phyloP scores from a whole-genome alignment of 2,113 vertebrate species.

The Cyanoramphus novaezelandiae region DNA sequence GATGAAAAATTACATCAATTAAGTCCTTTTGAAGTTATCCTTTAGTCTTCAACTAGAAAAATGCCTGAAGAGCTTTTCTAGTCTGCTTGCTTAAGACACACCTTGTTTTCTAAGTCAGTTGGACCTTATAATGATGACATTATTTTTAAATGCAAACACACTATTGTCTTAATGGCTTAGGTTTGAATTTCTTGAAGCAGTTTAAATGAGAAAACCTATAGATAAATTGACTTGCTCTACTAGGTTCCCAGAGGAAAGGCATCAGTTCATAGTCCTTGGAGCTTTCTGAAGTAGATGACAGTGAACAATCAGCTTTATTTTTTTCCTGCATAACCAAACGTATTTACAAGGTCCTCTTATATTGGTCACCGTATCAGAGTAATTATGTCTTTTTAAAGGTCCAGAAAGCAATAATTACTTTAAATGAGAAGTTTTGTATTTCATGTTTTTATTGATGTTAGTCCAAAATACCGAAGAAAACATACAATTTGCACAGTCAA shows the following conservation, averaged over 20 bases:
- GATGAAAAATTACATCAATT: background rate
- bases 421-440: background rate
- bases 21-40: constrained; percentile 16
- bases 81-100: background rate
- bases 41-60: background rate
- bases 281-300: background rate
- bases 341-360: background rate
- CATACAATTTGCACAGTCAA: background rate
- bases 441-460: background rate
- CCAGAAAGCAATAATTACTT: background rate
- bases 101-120: background rate
- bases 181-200: background rate
- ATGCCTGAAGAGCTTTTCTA: background rate
- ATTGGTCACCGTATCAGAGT: background rate
- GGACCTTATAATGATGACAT: background rate
- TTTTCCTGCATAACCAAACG: background rate
- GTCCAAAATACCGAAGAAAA: background rate
- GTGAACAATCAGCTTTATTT: background rate
- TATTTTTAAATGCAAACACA: background rate
- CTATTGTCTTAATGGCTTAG: background rate
- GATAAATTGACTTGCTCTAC: background rate
- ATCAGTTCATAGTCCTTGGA: background rate
- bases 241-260: background rate
- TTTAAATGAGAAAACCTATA: background rate
- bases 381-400: background rate